Conservation (phyloP, 1,140 invertebrate genomes). For the Yoshiicerus persimilis region DNA sequence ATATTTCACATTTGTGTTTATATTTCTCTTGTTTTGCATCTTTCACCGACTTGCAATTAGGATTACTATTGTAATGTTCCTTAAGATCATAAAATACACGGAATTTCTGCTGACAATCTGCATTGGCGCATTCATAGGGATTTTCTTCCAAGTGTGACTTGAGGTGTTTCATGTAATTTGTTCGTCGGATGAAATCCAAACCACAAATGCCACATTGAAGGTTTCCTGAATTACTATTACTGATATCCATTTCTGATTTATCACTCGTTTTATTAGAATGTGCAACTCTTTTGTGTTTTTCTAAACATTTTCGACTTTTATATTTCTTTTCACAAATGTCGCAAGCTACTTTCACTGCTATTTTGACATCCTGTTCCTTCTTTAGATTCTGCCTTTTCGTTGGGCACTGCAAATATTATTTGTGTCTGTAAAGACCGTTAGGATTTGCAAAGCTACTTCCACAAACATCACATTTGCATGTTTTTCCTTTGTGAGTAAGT, state of each 20-base stretch:
- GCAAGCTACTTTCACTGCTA: neutral
- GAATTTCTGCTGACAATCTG: neutral
- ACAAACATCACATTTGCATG: neutral
- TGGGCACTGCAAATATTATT: neutral
- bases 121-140: neutral
- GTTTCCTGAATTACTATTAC: neutral
- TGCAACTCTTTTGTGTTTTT: too few species aligned
- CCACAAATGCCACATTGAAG: neutral
- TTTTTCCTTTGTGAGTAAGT: neutral
- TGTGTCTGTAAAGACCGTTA: neutral
- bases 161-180: neutral
- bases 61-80: neutral
- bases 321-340: too few species aligned
- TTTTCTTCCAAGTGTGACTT: neutral
- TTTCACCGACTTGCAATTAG: neutral
- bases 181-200: neutral
- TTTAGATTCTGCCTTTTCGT: neutral
- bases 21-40: neutral
- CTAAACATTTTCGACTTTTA: too few species aligned
- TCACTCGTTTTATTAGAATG: too few species aligned
- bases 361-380: neutral
- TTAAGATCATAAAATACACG: neutral
- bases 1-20: neutral
- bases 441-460: neutral
- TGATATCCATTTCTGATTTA: too few species aligned